Percentiles rank a stretch among this genome's conserved stretches.
Conservation (phyloP, 2,888 invertebrate species). For the Drosophila fulvimacula region DNA sequence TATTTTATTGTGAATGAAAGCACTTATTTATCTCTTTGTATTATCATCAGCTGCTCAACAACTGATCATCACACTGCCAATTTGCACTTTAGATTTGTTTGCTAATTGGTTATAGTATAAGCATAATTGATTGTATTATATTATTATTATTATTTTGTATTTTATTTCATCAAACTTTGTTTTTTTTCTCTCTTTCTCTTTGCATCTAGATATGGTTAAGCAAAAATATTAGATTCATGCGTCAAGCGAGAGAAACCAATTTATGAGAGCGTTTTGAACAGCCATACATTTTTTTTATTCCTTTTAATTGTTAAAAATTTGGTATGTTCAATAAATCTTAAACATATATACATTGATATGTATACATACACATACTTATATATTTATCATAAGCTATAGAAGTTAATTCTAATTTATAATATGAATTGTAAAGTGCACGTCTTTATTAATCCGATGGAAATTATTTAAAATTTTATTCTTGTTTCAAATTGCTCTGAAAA, state of each 20-base stretch:
- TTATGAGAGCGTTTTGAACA: constrained; percentile 59
- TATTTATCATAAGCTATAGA: constrained; percentile 73
- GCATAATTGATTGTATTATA: constrained; percentile 9
- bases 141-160: constrained; percentile 23
- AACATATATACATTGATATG: constrained; percentile 26
- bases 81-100: constrained; percentile 15
- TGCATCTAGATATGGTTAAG: constrained; percentile 83
- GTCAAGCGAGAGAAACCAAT: constrained; percentile 56
- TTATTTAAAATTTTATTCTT: constrained; percentile 6
- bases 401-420: constrained; percentile 66
- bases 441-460: constrained; percentile 34
- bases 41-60: background rate
- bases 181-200: constrained; percentile 46
- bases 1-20: constrained; percentile 2
- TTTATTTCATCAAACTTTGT: constrained; percentile 17
- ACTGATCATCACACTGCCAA: constrained; percentile 49
- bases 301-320: constrained; percentile 55
- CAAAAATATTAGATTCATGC: constrained; percentile 83
- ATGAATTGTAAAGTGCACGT: constrained; percentile 51
- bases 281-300: constrained; percentile 53
- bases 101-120: constrained; percentile 3
- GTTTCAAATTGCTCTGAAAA: constrained; percentile 8
- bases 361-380: constrained; percentile 42
- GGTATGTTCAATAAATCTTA: constrained; percentile 53
- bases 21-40: constrained; percentile 2